Base-by-base conservation (phyloP, 2,797 vertebrate genomes). In the Periparus ater region DNA sequence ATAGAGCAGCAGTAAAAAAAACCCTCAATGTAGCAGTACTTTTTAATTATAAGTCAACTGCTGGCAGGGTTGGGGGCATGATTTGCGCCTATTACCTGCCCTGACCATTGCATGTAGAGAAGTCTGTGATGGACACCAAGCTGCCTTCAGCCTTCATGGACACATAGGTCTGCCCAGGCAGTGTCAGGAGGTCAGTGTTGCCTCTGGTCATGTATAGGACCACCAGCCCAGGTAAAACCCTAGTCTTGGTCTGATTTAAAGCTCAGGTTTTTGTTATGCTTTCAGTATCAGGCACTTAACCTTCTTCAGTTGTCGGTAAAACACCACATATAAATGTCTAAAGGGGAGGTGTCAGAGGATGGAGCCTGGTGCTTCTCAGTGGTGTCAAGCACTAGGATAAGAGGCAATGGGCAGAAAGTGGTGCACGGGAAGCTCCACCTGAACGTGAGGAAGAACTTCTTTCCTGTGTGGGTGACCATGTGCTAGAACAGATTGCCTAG, bases 71-170 rank as follows among this genome's bases (percentile, higher is more conserved):
- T 2, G 0, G 21, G 32, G 17, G 11, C n/a, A 79, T 58, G 36
- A 72, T 77, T 76, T 77, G 65, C 7, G 8, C 38, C 26, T 14
- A 10, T 40, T 51, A 25, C 36, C 44, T 71, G 61, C n/a, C 38
- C 27, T 0, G 0, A 26, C 12, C 53, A 40, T 2, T 2, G 5
- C 36, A 40, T 5, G 5, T 32, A 68, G 30, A 47, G 9, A 40
- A 40, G 21, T 42, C 54, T 2, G 1, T 22, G 62, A 57, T 8
- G 27, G 38, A 42, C 21, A 53, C 8, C 8, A n/a, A 76, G 57
- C 44, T 72, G 51, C 40, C 17, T 58, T 51, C 13, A 15, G 17
- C 30, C 48, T 72, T 55, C 44, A 23, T 0, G 0, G 45, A 6
- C 2, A n/a, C 8, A 1, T 2, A 22, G 17, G 10, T 29, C 45